Base-by-base conservation (phyloP, 2,113 vertebrate species). In the Aspiorhynchus laticeps region DNA sequence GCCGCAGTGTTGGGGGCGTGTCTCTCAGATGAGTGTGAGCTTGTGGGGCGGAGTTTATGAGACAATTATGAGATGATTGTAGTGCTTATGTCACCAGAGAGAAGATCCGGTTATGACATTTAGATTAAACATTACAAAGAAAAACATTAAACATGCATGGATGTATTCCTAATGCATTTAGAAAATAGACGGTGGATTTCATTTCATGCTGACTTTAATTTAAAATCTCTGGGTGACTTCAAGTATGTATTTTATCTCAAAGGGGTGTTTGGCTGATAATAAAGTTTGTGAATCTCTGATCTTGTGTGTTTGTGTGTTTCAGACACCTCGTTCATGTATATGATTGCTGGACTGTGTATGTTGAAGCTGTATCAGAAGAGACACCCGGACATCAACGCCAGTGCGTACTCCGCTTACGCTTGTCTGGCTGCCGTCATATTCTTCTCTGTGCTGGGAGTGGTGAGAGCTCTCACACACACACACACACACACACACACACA, bases 291-390 rank as follows among this genome's bases (percentile, higher is more conserved):
- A 69, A 69, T 69, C 17, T 8, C 67, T 38, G 31, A 38, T 69
- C 65, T 7, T 99, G 89, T 90, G 91, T 21, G 26, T 33, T 0
- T 71, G n/a, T 46, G 5, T 15, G 3, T 2, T 0, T 80, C 33
- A 99, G 98, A 99, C 92, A 99, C 98, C 0, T 98, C 98, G 0
- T 99, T 99, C 92, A 99, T 99, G 98, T 99, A 99, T 92, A 99
- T 99, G 97, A 99, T 99, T 0, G 97, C 98, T 0, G 98, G 98
- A 4, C 95, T 99, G 53, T 99, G 98, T 90, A 98, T 99, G 98
- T 89, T 99, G 90, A 99, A 99, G 91, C 95, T 99, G 6, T 99
- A 99, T 89, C 97, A 99, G 96, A 99, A 99, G 92, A 96, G 98
- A 31, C 98, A 99, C 92, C 98, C 98, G 0, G 98, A 99, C 91